Conservation (phyloP, 2,113 vertebrate species). For the Nettapus auritus region DNA sequence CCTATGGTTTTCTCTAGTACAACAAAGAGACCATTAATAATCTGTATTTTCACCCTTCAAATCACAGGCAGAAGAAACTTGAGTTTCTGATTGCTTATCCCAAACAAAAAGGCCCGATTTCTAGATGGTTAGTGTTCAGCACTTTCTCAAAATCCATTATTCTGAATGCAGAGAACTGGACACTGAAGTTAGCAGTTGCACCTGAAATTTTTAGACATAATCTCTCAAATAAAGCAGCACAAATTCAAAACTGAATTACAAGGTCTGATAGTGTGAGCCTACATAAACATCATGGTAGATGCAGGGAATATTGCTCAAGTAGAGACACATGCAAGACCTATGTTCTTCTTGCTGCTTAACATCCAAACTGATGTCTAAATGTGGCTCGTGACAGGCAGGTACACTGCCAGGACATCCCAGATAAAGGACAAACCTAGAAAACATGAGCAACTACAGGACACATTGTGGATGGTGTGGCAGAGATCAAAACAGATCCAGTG, state of each 20-base stretch:
- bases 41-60: neutral
- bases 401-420: neutral
- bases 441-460: neutral
- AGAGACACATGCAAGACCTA: fast-evolving
- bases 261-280: fast-evolving
- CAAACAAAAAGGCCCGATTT: neutral
- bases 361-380: neutral
- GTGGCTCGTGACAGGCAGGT: neutral
- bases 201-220: neutral
- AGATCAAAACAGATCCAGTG: neutral
- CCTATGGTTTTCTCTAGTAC: neutral
- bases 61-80: neutral
- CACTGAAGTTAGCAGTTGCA: neutral
- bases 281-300: fast-evolving
- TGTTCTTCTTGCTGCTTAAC: fast-evolving
- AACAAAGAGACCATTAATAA: neutral
- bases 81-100: neutral
- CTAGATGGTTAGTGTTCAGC: neutral
- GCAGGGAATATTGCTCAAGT: neutral
- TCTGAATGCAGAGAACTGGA: neutral
- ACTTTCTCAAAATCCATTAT: neutral
- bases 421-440: neutral
- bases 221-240: neutral
- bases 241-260: neutral
- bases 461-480: neutral